Evolutionary conservation across 2,113 vertebrate species (phyloP).

Genomic region (Egretta garzetta): DNA sequence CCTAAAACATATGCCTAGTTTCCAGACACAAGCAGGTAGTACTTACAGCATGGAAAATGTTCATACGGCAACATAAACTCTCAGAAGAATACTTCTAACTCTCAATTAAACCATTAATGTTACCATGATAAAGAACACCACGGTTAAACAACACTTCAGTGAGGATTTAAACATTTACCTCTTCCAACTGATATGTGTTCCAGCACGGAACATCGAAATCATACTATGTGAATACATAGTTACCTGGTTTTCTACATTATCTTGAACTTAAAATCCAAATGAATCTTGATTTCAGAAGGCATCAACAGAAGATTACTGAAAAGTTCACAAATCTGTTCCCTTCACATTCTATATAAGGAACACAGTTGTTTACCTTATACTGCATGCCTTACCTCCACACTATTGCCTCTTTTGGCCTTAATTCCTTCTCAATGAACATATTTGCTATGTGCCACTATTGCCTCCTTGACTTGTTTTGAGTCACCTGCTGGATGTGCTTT

Average conservation of each 20-base stretch:
- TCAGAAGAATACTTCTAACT: neutral
- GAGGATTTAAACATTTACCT: neutral
- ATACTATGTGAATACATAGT: neutral
- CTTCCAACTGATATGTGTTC: neutral
- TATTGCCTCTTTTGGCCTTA: neutral
- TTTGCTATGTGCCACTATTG: neutral
- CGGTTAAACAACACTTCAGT: neutral
- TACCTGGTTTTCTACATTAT: neutral
- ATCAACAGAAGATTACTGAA: neutral
- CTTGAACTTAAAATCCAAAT: neutral
- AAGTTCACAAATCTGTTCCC: neutral
- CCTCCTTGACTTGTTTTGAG: neutral
- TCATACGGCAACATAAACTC: neutral
- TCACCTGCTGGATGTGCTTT: accelerated
- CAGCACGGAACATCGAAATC: neutral
- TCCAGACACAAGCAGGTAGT: neutral
- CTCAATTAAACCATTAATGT: neutral
- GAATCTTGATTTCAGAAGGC: neutral
- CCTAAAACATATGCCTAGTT: neutral
- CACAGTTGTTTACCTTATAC: neutral
- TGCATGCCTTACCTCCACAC: neutral
- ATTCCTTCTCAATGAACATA: neutral
- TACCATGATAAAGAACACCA: neutral
- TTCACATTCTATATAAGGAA: neutral
- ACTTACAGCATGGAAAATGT: neutral